These are phyloP conservation scores for Esox lucius DNA, from an alignment of 2,797 vertebrate species.

Conservation along the genomic window DNA sequence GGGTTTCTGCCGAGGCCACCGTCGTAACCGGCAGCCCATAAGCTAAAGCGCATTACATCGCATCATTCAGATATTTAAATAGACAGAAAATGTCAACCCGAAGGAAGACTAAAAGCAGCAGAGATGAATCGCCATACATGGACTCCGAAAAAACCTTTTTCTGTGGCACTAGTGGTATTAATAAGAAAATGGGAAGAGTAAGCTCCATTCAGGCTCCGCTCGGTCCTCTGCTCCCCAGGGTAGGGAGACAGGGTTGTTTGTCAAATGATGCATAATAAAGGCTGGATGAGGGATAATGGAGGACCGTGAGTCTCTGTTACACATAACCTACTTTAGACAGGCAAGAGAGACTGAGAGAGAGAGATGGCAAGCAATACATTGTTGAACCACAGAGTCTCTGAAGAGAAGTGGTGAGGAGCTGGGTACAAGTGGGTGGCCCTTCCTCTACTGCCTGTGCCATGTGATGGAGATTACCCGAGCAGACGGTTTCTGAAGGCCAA, in stretches of 20 bases:
- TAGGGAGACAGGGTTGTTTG: not conserved
- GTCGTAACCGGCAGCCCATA: not conserved
- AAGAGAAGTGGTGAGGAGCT: too few species aligned
- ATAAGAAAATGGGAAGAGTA: slow-evolving; percentile 15
- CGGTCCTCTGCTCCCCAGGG: not conserved
- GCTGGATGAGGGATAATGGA: not conserved
- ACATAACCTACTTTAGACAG: slow-evolving; percentile 51
- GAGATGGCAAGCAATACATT: not conserved
- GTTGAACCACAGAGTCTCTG: too few species aligned
- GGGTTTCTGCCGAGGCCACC: slow-evolving; percentile 17
- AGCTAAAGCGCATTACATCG: slow-evolving; percentile 9
- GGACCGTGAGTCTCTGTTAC: slow-evolving; percentile 10
- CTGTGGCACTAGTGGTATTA: not conserved
- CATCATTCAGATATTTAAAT: slow-evolving; percentile 25
- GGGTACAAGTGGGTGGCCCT: too few species aligned
- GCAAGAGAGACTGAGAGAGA: slow-evolving; percentile 20
- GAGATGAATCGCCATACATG: slow-evolving; percentile 7
- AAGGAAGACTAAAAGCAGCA: not conserved
- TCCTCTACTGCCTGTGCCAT: too few species aligned
- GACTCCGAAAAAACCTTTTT: not conserved
- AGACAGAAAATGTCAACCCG: slow-evolving; percentile 7
- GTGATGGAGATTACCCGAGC: too few species aligned
- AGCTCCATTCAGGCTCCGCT: not conserved
- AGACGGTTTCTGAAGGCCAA: too few species aligned
- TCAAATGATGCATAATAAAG: not conserved